phyloP scores from a whole-genome alignment of 1,140 invertebrate species.

The Philopotamus ludificatus region DNA sequence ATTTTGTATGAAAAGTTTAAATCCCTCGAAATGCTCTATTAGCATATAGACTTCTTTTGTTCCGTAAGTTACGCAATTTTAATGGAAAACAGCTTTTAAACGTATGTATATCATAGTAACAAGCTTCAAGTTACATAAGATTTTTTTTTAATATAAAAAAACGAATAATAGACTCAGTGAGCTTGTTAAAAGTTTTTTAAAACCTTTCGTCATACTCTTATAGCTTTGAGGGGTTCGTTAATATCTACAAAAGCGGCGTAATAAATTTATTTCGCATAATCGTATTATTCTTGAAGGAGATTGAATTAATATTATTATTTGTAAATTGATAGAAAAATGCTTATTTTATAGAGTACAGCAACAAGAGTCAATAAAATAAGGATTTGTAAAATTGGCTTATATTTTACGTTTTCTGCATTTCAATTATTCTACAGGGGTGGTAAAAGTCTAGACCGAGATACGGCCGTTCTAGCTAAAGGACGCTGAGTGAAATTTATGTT shows the following conservation, averaged over 20 bases:
- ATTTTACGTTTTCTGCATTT: constrained; percentile 29
- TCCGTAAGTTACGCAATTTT: too few relatives aligned
- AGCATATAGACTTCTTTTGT: too few relatives aligned
- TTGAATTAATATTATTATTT: not conserved
- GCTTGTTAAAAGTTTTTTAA: not conserved
- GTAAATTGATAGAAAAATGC: too few relatives aligned
- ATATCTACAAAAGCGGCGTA: not conserved
- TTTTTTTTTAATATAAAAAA: too few relatives aligned
- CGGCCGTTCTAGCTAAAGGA: not conserved
- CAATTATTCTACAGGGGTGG: constrained; percentile 20
- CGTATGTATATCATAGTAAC: too few relatives aligned
- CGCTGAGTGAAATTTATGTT: constrained; percentile 17
- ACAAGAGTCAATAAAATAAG: constrained; percentile 23
- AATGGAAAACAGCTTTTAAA: too few relatives aligned
- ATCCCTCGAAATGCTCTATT: too few relatives aligned
- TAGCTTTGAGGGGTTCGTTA: too few relatives aligned
- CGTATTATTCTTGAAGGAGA: not conserved
- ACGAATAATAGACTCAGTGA: not conserved
- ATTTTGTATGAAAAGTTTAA: too few relatives aligned
- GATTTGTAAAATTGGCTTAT: constrained; percentile 22
- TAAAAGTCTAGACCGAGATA: constrained; percentile 14
- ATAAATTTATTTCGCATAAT: too few relatives aligned
- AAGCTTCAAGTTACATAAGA: too few relatives aligned
- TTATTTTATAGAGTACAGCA: not conserved
- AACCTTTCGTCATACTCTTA: not conserved